These are phyloP conservation scores for Anhinga rufa DNA, from an alignment of 2,113 vertebrate genomes.

Conservation along the genomic window DNA sequence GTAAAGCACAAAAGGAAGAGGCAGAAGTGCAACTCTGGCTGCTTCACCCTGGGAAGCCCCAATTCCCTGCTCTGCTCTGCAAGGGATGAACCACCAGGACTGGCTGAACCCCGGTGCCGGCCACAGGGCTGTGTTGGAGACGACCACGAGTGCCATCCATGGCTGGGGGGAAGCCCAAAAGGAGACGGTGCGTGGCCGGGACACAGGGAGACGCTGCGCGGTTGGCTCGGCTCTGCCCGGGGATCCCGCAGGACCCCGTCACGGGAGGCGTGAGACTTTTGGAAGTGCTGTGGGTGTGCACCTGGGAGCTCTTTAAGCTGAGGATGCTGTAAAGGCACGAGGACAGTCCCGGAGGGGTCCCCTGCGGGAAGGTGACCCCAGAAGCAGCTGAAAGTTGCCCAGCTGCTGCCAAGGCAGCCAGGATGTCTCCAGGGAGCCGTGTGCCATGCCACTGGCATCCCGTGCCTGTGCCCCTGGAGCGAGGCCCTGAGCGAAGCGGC, in stretches of 20 bases:
- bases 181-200: not conserved
- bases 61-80: not conserved
- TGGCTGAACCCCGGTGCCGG: accelerated
- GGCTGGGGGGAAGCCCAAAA: accelerated
- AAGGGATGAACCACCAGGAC: not conserved
- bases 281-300: accelerated
- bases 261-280: accelerated
- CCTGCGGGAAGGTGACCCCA: not conserved
- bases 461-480: not conserved
- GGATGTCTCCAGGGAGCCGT: not conserved
- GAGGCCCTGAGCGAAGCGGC: not conserved
- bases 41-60: not conserved
- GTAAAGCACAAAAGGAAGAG: not conserved
- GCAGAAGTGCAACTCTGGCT: not conserved
- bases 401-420: not conserved
- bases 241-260: no score
- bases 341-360: not conserved
- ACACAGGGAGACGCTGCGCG: accelerated
- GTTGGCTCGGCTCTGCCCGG: not conserved
- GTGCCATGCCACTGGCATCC: not conserved
- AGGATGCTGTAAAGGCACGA: not conserved
- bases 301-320: not conserved
- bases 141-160: accelerated
- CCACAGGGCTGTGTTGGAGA: accelerated
- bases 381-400: not conserved